Evolutionary conservation across 2,113 vertebrate species (phyloP).

Genomic region (Oryzias melastigma): DNA sequence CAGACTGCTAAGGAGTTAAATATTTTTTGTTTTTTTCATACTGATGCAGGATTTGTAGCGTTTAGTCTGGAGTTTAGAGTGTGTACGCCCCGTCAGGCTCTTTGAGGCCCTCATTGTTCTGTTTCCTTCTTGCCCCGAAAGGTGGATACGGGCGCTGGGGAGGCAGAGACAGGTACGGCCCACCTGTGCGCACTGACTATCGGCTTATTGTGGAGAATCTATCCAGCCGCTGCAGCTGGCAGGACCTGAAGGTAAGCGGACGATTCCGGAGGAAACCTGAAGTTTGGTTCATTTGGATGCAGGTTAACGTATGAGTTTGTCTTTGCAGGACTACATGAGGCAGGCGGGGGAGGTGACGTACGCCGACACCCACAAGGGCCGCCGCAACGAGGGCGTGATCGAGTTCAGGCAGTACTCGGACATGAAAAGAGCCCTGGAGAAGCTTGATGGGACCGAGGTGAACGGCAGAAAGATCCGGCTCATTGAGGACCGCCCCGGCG

Average conservation of each 20-base stretch:
- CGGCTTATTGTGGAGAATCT: constrained; percentile 98
- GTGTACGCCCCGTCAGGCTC: constrained; percentile 19
- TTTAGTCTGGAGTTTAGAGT: constrained; percentile 57
- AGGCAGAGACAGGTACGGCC: constrained; percentile 93
- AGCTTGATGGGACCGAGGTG: constrained; percentile 94
- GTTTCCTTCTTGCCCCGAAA: constrained; percentile 86
- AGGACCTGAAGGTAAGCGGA: constrained; percentile 90
- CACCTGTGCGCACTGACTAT: constrained; percentile 94
- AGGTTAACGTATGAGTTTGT: background rate
- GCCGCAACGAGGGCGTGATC: constrained; percentile 95
- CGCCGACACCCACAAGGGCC: constrained; percentile 93
- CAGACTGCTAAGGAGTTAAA: too few relatives aligned
- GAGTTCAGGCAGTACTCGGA: constrained; percentile 97
- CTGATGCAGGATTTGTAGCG: constrained; percentile 35
- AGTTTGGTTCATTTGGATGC: background rate
- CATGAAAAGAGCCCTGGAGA: constrained; percentile 98
- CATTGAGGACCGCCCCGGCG: constrained; percentile 93
- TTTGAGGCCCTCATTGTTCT: constrained; percentile 73
- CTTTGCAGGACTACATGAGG: constrained; percentile 92
- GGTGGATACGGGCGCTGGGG: constrained; percentile 93
- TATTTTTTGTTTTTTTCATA: constrained; percentile 50
- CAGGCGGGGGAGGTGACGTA: constrained; percentile 98
- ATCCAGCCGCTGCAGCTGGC: constrained; percentile 97
- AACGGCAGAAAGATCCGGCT: constrained; percentile 96
- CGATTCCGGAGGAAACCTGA: background rate